These are phyloP conservation scores for Apamea crenata DNA, from an alignment of 2,888 invertebrate species.

Conservation along the genomic window DNA sequence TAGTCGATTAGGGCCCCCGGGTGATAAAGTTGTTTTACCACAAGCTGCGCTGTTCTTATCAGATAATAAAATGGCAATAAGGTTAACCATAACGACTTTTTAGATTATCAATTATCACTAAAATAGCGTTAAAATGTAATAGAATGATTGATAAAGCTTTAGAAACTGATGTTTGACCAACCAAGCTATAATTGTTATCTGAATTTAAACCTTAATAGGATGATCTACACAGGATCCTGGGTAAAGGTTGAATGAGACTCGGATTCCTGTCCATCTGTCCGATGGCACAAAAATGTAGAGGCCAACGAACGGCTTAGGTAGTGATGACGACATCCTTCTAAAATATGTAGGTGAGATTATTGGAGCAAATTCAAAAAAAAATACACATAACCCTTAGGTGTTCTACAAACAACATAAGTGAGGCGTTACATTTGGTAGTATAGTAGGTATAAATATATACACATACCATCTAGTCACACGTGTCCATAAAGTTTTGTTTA, in stretches of 20 bases:
- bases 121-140: background rate
- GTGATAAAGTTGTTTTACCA: conserved; percentile 20
- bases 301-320: background rate
- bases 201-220: background rate
- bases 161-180: background rate
- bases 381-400: conserved; percentile 27
- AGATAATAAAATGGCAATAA: conserved; percentile 15
- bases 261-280: too few species aligned
- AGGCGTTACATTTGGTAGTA: conserved; percentile 25
- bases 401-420: conserved; percentile 41
- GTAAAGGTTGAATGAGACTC: background rate
- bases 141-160: background rate
- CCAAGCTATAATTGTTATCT: background rate
- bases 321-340: background rate
- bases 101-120: background rate
- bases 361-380: conserved; percentile 29
- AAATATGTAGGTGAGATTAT: conserved; percentile 9
- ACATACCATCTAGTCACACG: conserved; percentile 33
- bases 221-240: background rate
- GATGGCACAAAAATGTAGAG: background rate
- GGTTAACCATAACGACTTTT: background rate
- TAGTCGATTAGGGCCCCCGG: background rate
- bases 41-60: conserved; percentile 27
- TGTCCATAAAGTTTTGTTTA: conserved; percentile 57
- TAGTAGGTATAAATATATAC: background rate